Conservation (phyloP, 2,113 vertebrate species). For the Ciconia boyciana region DNA sequence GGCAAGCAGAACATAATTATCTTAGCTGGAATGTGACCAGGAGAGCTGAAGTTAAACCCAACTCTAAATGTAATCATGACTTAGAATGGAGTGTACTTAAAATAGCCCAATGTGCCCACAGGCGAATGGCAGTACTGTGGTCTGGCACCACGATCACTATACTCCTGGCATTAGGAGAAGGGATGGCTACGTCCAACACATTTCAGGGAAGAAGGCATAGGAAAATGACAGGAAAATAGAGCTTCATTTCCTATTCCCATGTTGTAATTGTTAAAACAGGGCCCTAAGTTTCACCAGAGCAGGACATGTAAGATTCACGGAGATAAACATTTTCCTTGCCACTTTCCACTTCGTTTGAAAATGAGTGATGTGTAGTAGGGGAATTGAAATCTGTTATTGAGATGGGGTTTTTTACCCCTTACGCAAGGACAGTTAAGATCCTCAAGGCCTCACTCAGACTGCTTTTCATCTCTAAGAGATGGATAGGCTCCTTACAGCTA, state of each 20-base stretch:
- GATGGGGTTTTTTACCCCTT: not conserved
- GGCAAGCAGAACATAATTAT: not conserved
- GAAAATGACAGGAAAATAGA: not conserved
- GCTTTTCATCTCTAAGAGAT: slow-evolving; percentile 18
- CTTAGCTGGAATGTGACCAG: not conserved
- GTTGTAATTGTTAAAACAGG: not conserved
- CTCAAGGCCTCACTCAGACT: slow-evolving; percentile 15
- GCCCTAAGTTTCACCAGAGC: not conserved
- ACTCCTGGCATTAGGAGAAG: not conserved
- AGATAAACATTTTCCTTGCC: not conserved
- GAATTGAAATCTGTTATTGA: not conserved
- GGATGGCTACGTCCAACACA: not conserved
- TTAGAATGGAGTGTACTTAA: not conserved
- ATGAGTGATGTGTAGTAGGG: not conserved
- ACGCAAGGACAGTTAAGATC: slow-evolving; percentile 1
- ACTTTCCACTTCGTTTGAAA: not conserved
- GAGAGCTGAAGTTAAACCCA: not conserved
- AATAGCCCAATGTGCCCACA: not conserved
- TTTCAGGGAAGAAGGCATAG: not conserved
- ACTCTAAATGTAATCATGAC: not conserved
- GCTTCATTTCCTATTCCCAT: not conserved
- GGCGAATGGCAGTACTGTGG: not conserved
- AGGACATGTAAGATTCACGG: not conserved
- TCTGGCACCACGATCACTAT: not conserved
- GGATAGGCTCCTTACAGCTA: not conserved